Conservation (phyloP, 35 echinoderm and acorn worm genomes). For the Eucidaris tribuloides region DNA sequence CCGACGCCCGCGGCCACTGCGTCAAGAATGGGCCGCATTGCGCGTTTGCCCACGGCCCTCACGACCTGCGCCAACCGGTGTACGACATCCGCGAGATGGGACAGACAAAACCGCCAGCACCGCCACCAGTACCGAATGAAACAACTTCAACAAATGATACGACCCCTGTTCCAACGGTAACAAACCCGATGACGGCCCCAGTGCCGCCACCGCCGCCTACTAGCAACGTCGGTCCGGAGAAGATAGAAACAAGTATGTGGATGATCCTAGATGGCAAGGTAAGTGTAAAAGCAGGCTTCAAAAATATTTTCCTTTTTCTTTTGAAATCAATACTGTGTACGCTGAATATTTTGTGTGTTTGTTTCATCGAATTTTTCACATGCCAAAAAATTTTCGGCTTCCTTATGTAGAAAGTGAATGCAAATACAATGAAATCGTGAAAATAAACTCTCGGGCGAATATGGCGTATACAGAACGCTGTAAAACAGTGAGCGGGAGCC, state of each 20-base stretch:
- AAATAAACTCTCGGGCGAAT: too few species aligned
- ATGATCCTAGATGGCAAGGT: slow-evolving; percentile 95
- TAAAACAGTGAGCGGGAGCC: too few species aligned
- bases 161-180: not conserved
- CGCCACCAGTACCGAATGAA: slow-evolving; percentile 20
- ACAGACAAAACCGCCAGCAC: slow-evolving; percentile 34
- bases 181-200: not conserved
- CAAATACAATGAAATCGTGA: too few species aligned
- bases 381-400: too few species aligned
- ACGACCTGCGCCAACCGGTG: slow-evolving; percentile 89
- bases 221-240: slow-evolving; percentile 36
- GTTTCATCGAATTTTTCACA: too few species aligned
- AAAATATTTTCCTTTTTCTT: too few species aligned
- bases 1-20: slow-evolving; percentile 91
- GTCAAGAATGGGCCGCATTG: slow-evolving; percentile 99
- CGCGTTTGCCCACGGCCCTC: slow-evolving; percentile 96
- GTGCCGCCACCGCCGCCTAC: not conserved
- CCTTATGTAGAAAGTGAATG: too few species aligned
- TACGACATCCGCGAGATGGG: slow-evolving; percentile 92
- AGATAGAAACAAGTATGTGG: slow-evolving; percentile 77
- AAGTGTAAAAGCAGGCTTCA: too few species aligned
- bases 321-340: too few species aligned
- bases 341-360: too few species aligned
- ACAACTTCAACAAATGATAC: slow-evolving; percentile 31
- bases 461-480: too few species aligned